Evolutionary conservation across 2,797 vertebrate species (phyloP), one percentile per base, ranked within the genome.

Genomic region (Scleropages formosus): DNA sequence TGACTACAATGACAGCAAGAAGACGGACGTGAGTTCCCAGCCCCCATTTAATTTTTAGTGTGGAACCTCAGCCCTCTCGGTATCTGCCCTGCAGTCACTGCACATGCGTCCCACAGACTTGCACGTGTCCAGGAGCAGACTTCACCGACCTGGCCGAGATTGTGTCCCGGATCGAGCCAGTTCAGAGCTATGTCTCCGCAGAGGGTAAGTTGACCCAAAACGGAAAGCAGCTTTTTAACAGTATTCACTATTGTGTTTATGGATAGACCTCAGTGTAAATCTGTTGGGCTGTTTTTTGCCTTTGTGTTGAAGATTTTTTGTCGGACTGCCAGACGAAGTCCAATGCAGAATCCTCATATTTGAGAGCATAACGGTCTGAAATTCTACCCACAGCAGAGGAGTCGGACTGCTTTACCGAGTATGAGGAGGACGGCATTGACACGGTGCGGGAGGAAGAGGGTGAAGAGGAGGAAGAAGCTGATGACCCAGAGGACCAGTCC

Each of bases 141-240:
- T 98, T 98, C 90, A 98, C 95, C 0, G 97, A 98, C 86, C 89
- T 98, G 77, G 97, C 97, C 0, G 97, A 98, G 87, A 98, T 98
- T 0, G 95, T 98, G 31, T 97, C 96, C 51, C 91, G 96, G 75
- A 98, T 98, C 3, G 97, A 98, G 74, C 95, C 96, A 0, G 93
- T 95, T n/a, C 92, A 94, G 39, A 93, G 86, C 85, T 96, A 93
- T n/a, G 79, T 92, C 1, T 92, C 92, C 0, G 91, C 92, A 0
- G 95, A 97, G 6, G 95, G 95, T 96, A 87, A 93, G 85, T 39
- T n/a, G 15, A 16, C 18, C 13, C 8, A 11, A 1, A 27, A 16
- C 13, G 3, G 11, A 10, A 0, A 16, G 56, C 53, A 75, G 18
- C 1, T 49, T 1, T 73, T 26, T 26, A 9, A 1, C 61, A n/a